Evolutionary conservation across 2,888 invertebrate genomes (phyloP).

Genomic region (Tyria jacobaeae): DNA sequence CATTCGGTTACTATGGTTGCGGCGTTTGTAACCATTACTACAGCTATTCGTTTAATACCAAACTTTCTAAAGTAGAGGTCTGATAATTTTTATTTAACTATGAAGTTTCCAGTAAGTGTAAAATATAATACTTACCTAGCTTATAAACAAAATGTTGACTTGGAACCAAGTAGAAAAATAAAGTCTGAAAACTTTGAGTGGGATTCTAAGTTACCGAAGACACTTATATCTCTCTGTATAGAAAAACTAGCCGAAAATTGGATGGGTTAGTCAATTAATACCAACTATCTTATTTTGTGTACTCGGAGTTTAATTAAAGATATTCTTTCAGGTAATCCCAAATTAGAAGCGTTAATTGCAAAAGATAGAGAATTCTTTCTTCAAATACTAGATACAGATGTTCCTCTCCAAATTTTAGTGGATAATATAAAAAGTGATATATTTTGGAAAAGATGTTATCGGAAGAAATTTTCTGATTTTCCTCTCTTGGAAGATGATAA

Average conservation of each 20-base stretch:
- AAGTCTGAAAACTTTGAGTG: slow-evolving; percentile 84
- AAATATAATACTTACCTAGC: slow-evolving; percentile 73
- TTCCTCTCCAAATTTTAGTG: slow-evolving; percentile 76
- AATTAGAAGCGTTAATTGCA: slow-evolving; percentile 68
- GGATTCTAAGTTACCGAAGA: slow-evolving; percentile 79
- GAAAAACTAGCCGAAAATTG: slow-evolving; percentile 79
- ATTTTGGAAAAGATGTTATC: slow-evolving; percentile 82
- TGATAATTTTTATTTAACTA: slow-evolving; percentile 20
- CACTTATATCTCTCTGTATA: slow-evolving; percentile 80
- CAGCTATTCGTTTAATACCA: neutral
- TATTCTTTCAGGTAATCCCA: slow-evolving; percentile 65
- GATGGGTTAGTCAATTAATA: slow-evolving; percentile 63
- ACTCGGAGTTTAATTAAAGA: neutral
- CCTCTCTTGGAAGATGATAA: slow-evolving; percentile 61
- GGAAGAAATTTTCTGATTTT: slow-evolving; percentile 69
- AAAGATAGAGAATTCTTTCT: slow-evolving; percentile 79
- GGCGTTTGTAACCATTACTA: slow-evolving; percentile 15
- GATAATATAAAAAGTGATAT: slow-evolving; percentile 80
- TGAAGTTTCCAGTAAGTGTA: slow-evolving; percentile 75
- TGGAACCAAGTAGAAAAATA: slow-evolving; percentile 76
- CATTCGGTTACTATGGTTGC: slow-evolving; percentile 32
- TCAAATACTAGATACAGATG: slow-evolving; percentile 72
- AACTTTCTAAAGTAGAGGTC: neutral
- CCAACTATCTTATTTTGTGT: neutral
- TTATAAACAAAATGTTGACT: slow-evolving; percentile 70